phyloP scores from a whole-genome alignment of 2,113 vertebrate genomes.

The Octodon degus region DNA sequence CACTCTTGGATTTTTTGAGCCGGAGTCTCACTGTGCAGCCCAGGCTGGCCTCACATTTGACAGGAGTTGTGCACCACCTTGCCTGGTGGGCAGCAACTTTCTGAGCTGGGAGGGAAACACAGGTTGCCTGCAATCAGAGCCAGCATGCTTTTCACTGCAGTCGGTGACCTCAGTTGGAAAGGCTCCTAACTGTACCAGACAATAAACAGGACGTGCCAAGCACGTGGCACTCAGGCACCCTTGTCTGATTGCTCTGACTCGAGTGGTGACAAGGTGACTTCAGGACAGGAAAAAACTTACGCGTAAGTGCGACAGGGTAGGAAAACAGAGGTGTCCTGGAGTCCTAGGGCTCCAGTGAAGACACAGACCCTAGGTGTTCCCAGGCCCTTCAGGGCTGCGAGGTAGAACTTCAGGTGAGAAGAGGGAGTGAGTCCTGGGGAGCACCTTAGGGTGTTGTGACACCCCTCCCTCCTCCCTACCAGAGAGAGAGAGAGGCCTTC shows the following conservation, averaged over 20 bases:
- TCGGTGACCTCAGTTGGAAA: background rate
- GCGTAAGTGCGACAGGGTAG: background rate
- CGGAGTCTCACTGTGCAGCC: background rate
- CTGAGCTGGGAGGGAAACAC: background rate
- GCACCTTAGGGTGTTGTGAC: background rate
- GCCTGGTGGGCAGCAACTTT: background rate
- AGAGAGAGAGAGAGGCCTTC: background rate
- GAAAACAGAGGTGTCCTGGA: background rate
- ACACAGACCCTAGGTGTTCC: background rate
- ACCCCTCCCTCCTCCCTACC: background rate
- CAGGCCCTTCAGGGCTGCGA: background rate
- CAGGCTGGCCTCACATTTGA: background rate
- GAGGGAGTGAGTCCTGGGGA: background rate
- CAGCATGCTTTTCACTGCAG: background rate
- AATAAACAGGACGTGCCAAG: background rate
- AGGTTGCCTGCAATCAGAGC: background rate
- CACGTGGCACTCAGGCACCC: background rate
- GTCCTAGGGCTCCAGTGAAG: background rate
- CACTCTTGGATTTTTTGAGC: background rate
- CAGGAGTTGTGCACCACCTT: background rate
- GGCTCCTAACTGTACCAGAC: constrained; percentile 42
- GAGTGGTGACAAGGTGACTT: background rate
- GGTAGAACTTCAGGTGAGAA: background rate
- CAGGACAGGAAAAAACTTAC: background rate
- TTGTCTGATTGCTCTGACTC: background rate